These are phyloP conservation scores for Xylocampa areola DNA, from an alignment of 2,888 invertebrate genomes.

Conservation along the genomic window DNA sequence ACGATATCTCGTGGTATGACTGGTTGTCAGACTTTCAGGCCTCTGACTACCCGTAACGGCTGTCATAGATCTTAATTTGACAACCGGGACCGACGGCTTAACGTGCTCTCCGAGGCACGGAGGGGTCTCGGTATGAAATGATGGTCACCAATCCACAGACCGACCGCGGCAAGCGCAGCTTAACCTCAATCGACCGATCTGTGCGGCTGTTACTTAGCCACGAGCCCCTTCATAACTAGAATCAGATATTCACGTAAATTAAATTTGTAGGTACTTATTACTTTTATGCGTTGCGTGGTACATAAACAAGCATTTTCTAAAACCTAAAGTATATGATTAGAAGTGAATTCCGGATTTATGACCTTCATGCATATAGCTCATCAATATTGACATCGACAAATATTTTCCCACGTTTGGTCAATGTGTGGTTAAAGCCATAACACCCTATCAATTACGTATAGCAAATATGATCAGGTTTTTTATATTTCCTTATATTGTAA, in stretches of 20 bases:
- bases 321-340: background rate
- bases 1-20: too few relatives aligned
- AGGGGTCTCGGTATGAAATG: too few relatives aligned
- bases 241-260: conserved; percentile 3
- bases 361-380: conserved; percentile 7
- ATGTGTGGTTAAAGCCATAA: background rate
- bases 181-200: too few relatives aligned
- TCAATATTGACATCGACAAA: background rate
- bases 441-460: background rate
- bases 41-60: too few relatives aligned
- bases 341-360: conserved; percentile 3
- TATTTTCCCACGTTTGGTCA: background rate
- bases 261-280: conserved; percentile 1
- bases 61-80: too few relatives aligned
- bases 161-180: too few relatives aligned
- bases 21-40: too few relatives aligned
- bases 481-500: background rate
- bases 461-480: background rate
- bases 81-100: too few relatives aligned
- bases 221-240: too few relatives aligned
- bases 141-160: too few relatives aligned
- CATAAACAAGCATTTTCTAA: conserved; percentile 23
- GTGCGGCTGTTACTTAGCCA: too few relatives aligned
- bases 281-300: background rate
- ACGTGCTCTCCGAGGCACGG: too few relatives aligned